These are phyloP conservation scores for Montipora cactus DNA, from an alignment of 64 coral and sea anemone species.

Conservation along the genomic window DNA sequence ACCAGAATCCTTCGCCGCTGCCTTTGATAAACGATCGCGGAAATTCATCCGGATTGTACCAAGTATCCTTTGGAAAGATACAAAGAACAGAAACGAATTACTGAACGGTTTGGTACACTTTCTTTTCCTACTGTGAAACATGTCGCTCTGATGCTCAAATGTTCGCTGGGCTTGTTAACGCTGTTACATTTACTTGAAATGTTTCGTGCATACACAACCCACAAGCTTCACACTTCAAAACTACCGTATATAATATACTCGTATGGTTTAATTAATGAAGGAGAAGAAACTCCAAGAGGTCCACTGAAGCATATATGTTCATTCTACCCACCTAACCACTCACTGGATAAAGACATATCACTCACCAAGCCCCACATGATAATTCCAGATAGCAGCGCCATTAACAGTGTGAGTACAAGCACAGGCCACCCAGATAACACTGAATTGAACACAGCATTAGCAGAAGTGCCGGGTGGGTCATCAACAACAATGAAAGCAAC, in stretches of 20 bases:
- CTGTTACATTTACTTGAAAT: no score
- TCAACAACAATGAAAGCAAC: constrained; percentile 94
- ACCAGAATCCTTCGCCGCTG: constrained; percentile 94
- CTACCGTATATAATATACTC: no score
- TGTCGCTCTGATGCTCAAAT: no score
- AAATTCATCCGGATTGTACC: constrained; percentile 95
- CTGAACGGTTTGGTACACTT: not conserved
- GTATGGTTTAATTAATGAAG: not conserved
- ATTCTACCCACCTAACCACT: no score
- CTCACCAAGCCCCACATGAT: constrained; percentile 98
- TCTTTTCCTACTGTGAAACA: no score
- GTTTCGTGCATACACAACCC: no score
- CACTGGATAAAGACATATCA: not conserved
- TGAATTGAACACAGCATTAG: constrained; percentile 84
- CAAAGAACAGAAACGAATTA: not conserved
- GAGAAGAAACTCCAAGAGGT: not conserved
- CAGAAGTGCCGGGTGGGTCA: constrained; percentile 72
- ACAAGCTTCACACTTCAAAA: no score
- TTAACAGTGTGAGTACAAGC: constrained; percentile 79
- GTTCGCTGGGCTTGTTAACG: no score
- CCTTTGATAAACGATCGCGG: constrained; percentile 90
- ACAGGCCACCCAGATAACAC: constrained; percentile 94
- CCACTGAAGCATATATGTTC: no score
- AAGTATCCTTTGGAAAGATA: constrained; percentile 77
- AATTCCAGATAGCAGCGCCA: constrained; percentile 91